Conservation (phyloP, 2,888 invertebrate genomes). For the Acleris laterana region DNA sequence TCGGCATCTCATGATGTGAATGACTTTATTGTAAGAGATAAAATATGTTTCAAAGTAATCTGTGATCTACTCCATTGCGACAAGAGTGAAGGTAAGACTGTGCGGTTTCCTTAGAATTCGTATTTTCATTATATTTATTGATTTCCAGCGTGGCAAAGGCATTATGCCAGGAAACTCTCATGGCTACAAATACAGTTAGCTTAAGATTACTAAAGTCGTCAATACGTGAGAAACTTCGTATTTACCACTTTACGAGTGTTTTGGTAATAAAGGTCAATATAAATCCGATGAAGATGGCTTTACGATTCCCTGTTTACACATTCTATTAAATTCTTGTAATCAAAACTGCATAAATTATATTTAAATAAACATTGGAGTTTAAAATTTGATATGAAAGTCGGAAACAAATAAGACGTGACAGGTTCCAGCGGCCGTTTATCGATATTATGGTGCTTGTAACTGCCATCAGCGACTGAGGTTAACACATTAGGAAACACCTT, state of each 20-base stretch:
- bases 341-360: constrained; percentile 66
- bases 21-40: too few relatives aligned
- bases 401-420: constrained; percentile 57
- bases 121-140: constrained; percentile 1
- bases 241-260: constrained; percentile 57
- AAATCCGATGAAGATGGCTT: constrained; percentile 60
- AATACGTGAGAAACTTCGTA: constrained; percentile 62
- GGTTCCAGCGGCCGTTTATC: constrained; percentile 45
- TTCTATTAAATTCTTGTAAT: constrained; percentile 67
- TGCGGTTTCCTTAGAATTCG: neutral
- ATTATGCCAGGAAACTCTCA: constrained; percentile 10
- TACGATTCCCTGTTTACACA: constrained; percentile 54
- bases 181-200: constrained; percentile 42
- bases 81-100: too few relatives aligned
- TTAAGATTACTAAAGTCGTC: constrained; percentile 53
- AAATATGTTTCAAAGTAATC: too few relatives aligned
- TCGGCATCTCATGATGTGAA: too few relatives aligned
- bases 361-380: constrained; percentile 55
- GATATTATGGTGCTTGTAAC: constrained; percentile 49
- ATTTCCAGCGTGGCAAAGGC: constrained; percentile 1
- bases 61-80: too few relatives aligned
- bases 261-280: constrained; percentile 56
- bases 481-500: constrained; percentile 67
- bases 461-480: constrained; percentile 66
- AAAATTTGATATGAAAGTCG: constrained; percentile 57